Evolutionary conservation across 1,140 invertebrate species (phyloP), one percentile per base, ranked within the genome.

Genomic region (Leptinotarsa undecemlineata): DNA sequence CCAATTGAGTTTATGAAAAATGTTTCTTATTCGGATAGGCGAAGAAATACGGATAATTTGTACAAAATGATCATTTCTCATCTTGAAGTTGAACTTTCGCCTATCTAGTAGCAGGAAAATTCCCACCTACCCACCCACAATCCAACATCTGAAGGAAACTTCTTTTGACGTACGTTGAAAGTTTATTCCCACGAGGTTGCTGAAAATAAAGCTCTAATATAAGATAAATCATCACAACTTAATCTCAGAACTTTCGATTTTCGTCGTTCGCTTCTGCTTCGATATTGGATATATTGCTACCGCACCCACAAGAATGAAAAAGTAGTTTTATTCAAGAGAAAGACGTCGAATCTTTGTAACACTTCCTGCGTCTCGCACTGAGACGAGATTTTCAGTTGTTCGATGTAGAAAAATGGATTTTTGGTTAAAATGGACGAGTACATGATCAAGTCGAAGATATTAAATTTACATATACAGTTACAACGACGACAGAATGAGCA

Each of bases 171-270:
- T 48, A 70, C 48, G 48, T 20, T 70, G 68, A 60, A 57, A 70
- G 47, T 70, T 70, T 70, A 70, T 70, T 70, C 68, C 48, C 68
- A 11, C 11, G 68, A 57, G 68, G 14, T 57, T 60, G 3, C 15
- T 70, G 11, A 21, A 57, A 70, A 60, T 70, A 70, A 70, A 70
- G 68, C 51, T 70, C 68, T 70, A 60, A 70, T 70, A 70, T 70
- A 42, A 70, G 19, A 70, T 70, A 70, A 70, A 70, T 70, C 68
- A 70, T 70, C 68, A 57, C 33, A 70, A 70, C 68, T 70, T 70
- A 70, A 60, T 70, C 47, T 70, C 19, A 48, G 26, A 70, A 70
- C 68, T 70, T 70, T 70, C 68, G 20, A 70, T 70, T 42, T 19
- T 26, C 33, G 33, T 20, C 19, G n/a, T 48, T 51, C 68, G 68